Base-by-base conservation (phyloP, 1,140 invertebrate species). In the Neomicropteryx cornuta region DNA sequence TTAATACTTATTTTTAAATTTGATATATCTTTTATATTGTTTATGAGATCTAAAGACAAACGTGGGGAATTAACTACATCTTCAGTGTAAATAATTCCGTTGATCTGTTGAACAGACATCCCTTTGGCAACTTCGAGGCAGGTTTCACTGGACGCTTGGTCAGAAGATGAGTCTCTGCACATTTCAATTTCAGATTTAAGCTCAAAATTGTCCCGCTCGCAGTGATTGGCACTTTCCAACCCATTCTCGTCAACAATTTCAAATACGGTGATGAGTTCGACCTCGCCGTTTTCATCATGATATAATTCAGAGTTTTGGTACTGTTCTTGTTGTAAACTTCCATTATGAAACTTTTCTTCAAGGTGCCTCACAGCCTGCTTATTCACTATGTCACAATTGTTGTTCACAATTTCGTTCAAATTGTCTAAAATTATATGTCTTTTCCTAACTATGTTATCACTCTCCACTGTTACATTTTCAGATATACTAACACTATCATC, bases 211-310 rank as follows among this genome's bases (percentile, higher is more conserved):
- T 64, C 63, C n/a, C n/a, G n/a, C n/a, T n/a, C n/a, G n/a, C n/a
- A n/a, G n/a, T n/a, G n/a, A n/a, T n/a, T n/a, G n/a, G n/a, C n/a
- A n/a, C n/a, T n/a, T n/a, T n/a, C n/a, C 2, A 20, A 22, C 18
- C 22, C 33, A 38, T 41, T 40, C 51, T 68, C 66, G 41, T 66
- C 63, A 13, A 68, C 56, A 38, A 68, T 68, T 52, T 66, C 62
- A 17, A 64, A 62, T 40, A 68, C 51, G 2, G 66, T 68, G 16
- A 66, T 65, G 19, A 66, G 53, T 46, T 68, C 66, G 50, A 66
- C 61, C 50, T 64, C 64, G 50, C 58, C 58, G 44, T 51, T 48
- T n/a, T 23, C 49, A 55, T 58, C n/a, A n/a, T n/a, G n/a, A n/a
- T n/a, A n/a, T n/a, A n/a, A n/a, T n/a, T n/a, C n/a, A n/a, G n/a